Evolutionary conservation across 2,797 vertebrate genomes (phyloP).

Genomic region (Tamandua tetradactyla): DNA sequence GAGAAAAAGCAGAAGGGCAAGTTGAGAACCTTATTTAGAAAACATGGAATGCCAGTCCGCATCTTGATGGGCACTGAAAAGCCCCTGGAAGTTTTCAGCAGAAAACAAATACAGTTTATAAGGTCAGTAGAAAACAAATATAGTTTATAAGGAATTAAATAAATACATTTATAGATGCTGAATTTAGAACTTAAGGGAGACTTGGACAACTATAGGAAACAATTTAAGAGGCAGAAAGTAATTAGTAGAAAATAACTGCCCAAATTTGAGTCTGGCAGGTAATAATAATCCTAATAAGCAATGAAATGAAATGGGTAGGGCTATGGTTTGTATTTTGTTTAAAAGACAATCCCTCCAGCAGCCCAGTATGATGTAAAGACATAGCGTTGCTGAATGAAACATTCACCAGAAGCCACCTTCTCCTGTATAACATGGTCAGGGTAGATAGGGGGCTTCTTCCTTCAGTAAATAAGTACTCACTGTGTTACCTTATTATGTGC

Average conservation of each 20-base stretch:
- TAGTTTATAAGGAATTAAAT: neutral
- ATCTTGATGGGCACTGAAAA: neutral
- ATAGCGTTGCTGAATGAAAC: neutral
- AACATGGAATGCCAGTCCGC: neutral
- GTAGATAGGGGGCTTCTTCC: neutral
- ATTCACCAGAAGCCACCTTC: neutral
- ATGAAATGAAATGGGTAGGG: neutral
- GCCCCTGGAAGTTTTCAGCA: neutral
- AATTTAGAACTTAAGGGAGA: constrained; percentile 1
- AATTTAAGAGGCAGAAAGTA: constrained; percentile 26
- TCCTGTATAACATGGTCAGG: neutral
- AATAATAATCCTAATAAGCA: constrained; percentile 35
- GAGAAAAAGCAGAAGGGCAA: neutral
- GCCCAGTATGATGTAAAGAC: neutral
- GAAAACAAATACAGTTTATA: constrained; percentile 9
- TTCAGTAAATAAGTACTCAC: neutral
- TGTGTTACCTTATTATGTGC: neutral
- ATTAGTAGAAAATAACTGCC: constrained; percentile 4
- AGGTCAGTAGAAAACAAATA: neutral
- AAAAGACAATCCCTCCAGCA: neutral
- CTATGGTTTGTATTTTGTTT: neutral
- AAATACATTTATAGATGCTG: constrained; percentile 10
- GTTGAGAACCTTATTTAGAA: neutral
- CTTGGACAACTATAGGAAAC: neutral
- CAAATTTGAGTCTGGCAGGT: constrained; percentile 4